phyloP scores from a whole-genome alignment of 2,113 vertebrate species.

The Copsychus sechellarum region DNA sequence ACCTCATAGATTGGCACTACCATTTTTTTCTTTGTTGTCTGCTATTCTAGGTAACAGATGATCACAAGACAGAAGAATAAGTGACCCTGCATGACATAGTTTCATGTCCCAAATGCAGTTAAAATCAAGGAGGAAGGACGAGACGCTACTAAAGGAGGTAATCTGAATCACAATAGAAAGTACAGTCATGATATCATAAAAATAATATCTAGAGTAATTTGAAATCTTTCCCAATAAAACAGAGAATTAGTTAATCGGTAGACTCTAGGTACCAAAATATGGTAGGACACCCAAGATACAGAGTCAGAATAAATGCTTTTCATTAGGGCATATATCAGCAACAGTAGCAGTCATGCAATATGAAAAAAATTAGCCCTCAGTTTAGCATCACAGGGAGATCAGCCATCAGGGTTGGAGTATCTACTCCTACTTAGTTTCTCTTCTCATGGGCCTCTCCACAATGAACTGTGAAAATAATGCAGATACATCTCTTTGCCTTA shows the following conservation, averaged over 20 bases:
- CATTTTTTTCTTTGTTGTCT: conserved; percentile 11
- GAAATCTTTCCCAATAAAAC: background rate
- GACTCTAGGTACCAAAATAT: background rate
- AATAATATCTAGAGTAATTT: background rate
- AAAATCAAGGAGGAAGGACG: background rate
- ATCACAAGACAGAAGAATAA: conserved; percentile 13
- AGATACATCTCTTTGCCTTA: background rate
- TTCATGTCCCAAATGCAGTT: background rate
- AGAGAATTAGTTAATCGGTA: background rate
- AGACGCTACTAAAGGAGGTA: background rate
- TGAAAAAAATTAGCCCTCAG: background rate
- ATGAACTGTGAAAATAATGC: background rate
- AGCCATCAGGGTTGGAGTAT: background rate
- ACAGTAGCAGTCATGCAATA: background rate
- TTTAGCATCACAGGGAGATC: background rate
- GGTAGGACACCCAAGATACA: background rate
- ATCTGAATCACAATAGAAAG: background rate
- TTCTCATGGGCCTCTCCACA: background rate
- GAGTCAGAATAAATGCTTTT: background rate
- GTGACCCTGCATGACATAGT: background rate
- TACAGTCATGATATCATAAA: background rate
- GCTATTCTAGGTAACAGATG: conserved; percentile 29
- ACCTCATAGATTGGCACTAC: background rate
- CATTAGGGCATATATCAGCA: background rate
- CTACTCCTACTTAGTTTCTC: background rate